Evolutionary conservation across 2,888 invertebrate species (phyloP).

Genomic region (Atrina japonica): DNA sequence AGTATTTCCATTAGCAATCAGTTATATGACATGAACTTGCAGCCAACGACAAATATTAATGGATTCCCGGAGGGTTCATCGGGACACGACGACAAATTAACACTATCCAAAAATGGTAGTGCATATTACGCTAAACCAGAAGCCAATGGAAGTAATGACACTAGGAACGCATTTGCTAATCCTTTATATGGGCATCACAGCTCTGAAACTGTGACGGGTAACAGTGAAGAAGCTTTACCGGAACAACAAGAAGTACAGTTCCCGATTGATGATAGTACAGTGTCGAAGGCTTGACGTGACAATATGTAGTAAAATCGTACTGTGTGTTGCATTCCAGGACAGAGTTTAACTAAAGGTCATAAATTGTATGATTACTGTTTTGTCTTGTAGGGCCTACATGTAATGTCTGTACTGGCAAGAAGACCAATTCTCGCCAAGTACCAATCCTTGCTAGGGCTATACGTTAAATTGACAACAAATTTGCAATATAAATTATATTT

Average conservation of each 20-base stretch:
- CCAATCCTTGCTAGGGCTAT: no score
- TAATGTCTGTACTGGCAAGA: no score
- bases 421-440: no score
- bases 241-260: conserved; percentile 37
- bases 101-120: conserved; percentile 60
- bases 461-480: no score
- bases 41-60: conserved; percentile 40
- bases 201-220: conserved; percentile 26
- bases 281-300: conserved; percentile 19
- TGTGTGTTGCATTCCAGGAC: no score
- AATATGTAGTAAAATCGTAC: no score
- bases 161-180: conserved; percentile 65
- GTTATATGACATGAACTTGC: conserved; percentile 62
- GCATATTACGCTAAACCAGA: conserved; percentile 58
- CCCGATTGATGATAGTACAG: conserved; percentile 21
- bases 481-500: no score
- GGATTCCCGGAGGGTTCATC: conserved; percentile 39
- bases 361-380: no score
- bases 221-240: conserved; percentile 29
- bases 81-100: conserved; percentile 51
- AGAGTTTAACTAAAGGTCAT: no score
- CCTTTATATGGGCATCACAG: conserved; percentile 61
- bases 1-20: conserved; percentile 66
- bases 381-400: no score
- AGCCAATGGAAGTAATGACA: conserved; percentile 35